Percentiles rank a stretch among this genome's conserved stretches.
These are phyloP conservation scores for Bradypus variegatus DNA, from an alignment of 2,797 vertebrate species.

Conservation along the genomic window DNA sequence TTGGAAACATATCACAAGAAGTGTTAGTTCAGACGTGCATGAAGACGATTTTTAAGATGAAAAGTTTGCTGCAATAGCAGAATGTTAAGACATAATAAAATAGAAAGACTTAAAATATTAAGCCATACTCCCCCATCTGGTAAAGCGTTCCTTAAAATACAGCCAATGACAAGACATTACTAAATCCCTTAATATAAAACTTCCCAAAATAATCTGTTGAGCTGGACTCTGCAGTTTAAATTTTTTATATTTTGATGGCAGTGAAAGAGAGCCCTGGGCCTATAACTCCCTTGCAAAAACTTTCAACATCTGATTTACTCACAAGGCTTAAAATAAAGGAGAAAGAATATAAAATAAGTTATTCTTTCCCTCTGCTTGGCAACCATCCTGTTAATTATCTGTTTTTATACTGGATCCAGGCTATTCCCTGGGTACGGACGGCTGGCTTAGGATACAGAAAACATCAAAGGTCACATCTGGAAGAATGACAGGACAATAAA, in stretches of 20 bases:
- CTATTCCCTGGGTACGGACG: slow-evolving; percentile 15
- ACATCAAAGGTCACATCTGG: slow-evolving; percentile 29
- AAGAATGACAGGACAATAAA: slow-evolving; percentile 43
- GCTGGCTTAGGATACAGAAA: slow-evolving; percentile 48
- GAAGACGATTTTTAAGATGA: slow-evolving; percentile 7
- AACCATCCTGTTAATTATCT: slow-evolving; percentile 29
- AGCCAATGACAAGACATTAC: slow-evolving; percentile 1
- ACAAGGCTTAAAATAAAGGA: slow-evolving; percentile 36
- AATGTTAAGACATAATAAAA: slow-evolving; percentile 50
- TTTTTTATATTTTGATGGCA: slow-evolving; percentile 41
- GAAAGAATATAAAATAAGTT: slow-evolving; percentile 25
- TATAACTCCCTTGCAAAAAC: slow-evolving; percentile 30
- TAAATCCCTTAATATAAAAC: slow-evolving; percentile 22
- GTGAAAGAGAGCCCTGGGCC: slow-evolving; percentile 19
- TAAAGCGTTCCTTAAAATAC: neutral
- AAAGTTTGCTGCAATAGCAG: neutral
- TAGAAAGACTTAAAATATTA: slow-evolving; percentile 22
- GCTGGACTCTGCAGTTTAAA: slow-evolving; percentile 30
- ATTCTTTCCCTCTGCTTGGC: slow-evolving; percentile 25
- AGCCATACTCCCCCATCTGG: neutral
- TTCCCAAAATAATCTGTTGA: slow-evolving; percentile 27
- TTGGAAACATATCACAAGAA: neutral
- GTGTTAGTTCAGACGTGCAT: neutral
- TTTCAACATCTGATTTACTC: slow-evolving; percentile 26
- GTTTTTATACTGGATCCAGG: slow-evolving; percentile 26